Percentiles rank a stretch among this genome's conserved stretches.
Conservation (phyloP, 30 jellyfish, hydroid and myxozoan species). For the Turritopsis rubra region DNA sequence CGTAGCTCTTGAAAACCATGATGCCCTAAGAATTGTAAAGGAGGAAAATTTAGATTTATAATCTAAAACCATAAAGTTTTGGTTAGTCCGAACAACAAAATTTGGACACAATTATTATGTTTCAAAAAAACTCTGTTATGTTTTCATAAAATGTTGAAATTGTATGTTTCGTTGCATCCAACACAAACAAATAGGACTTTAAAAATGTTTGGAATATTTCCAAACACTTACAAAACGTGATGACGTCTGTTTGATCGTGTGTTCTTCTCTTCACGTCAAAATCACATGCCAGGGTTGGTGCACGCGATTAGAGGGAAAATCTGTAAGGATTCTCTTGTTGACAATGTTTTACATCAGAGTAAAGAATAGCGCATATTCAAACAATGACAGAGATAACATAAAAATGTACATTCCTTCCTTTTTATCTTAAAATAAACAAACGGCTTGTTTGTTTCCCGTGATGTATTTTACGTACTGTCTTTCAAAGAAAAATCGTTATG, state of each 20-base stretch:
- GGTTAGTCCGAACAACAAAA: too few relatives aligned
- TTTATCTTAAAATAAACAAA: background rate
- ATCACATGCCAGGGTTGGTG: background rate
- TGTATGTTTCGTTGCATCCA: background rate
- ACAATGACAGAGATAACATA: background rate
- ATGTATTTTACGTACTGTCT: background rate
- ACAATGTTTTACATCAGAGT: background rate
- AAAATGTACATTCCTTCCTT: background rate
- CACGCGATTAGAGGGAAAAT: background rate
- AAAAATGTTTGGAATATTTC: background rate
- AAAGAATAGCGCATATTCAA: background rate
- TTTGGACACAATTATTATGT: too few relatives aligned
- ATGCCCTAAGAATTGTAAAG: too few relatives aligned
- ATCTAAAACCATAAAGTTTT: too few relatives aligned
- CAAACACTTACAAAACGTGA: background rate
- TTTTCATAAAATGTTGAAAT: background rate
- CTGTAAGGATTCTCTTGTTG: background rate
- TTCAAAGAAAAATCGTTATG: background rate
- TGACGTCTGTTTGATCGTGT: background rate
- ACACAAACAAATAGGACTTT: background rate
- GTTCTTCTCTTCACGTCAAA: background rate
- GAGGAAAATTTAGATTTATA: too few relatives aligned
- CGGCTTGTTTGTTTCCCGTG: background rate
- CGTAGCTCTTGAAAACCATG: too few relatives aligned
- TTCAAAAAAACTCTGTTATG: too few relatives aligned